Percentiles rank a stretch among this genome's conserved stretches.
Evolutionary conservation across 2,113 vertebrate genomes (phyloP).

Genomic region (Microtus richardsoni): DNA sequence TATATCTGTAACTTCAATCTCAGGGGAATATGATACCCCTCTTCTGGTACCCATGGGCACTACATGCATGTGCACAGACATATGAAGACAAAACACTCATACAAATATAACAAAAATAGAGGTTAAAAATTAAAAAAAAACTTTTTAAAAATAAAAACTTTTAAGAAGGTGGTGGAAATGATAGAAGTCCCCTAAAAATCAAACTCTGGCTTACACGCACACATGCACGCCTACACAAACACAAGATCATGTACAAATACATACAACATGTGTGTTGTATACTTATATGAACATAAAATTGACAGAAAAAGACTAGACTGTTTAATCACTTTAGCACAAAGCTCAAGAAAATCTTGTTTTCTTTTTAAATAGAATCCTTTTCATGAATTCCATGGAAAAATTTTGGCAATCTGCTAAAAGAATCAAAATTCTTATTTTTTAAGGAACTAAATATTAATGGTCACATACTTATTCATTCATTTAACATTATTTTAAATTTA

Average conservation of each 20-base stretch:
- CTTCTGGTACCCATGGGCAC: background rate
- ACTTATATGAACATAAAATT: background rate
- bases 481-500: background rate
- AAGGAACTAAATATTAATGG: background rate
- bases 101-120: background rate
- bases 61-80: background rate
- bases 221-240: background rate
- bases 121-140: background rate
- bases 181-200: background rate
- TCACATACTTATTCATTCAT: background rate
- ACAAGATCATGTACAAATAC: too few relatives aligned
- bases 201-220: background rate
- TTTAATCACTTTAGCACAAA: background rate
- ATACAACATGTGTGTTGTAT: background rate
- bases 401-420: background rate
- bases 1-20: background rate
- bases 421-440: background rate
- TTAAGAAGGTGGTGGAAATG: background rate
- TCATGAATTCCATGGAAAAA: background rate
- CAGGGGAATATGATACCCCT: background rate
- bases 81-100: background rate
- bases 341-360: background rate
- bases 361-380: background rate
- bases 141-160: background rate
- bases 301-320: background rate